Percentiles rank a stretch among this genome's conserved stretches.
These are phyloP conservation scores for Oreocharis arfaki DNA, from an alignment of 2,113 vertebrate genomes.

Conservation along the genomic window DNA sequence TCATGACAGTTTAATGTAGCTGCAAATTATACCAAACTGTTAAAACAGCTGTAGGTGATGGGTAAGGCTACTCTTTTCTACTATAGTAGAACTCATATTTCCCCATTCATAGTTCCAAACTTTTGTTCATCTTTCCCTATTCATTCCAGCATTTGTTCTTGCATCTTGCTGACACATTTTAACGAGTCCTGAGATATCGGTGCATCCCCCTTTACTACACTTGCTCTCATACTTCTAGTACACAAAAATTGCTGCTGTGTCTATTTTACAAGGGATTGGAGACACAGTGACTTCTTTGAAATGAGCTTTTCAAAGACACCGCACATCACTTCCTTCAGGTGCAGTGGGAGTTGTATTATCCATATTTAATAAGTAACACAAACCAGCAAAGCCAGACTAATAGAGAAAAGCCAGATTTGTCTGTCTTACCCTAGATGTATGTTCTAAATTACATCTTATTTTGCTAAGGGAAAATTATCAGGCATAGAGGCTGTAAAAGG, in stretches of 20 bases:
- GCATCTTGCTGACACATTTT: neutral
- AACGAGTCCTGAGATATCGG: rapidly evolving
- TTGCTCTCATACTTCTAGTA: neutral
- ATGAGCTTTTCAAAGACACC: neutral
- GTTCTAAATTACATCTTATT: neutral
- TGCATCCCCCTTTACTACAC: neutral
- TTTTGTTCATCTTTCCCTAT: neutral
- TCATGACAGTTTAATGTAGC: neutral
- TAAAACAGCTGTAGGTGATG: neutral
- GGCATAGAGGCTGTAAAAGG: neutral
- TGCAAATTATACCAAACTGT: neutral
- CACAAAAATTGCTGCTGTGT: neutral
- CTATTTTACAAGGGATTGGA: neutral
- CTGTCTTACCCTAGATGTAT: neutral
- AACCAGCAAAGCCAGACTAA: neutral
- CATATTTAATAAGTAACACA: neutral
- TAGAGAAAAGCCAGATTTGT: neutral
- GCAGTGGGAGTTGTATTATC: neutral
- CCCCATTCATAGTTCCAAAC: neutral
- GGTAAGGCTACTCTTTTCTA: neutral
- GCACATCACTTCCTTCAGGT: neutral
- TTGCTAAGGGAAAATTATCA: neutral
- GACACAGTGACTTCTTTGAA: neutral
- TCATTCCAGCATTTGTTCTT: neutral
- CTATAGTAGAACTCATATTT: neutral